phyloP scores from a whole-genome alignment of 2,888 invertebrate genomes.

The Gastracanthus pulcherrimus region DNA sequence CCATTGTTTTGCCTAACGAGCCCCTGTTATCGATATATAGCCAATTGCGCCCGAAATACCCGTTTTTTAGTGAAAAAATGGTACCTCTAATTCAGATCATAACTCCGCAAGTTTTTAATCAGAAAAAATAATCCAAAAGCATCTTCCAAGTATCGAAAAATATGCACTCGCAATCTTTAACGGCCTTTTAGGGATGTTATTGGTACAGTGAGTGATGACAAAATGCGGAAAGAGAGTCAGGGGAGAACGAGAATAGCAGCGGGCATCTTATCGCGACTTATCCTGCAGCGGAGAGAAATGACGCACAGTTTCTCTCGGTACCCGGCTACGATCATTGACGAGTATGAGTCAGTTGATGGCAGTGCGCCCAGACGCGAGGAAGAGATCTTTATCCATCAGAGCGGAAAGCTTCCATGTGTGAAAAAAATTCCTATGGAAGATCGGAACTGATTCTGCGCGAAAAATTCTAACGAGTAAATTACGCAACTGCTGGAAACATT shows the following conservation, averaged over 20 bases:
- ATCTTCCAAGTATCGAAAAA: no score
- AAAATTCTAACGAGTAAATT: neutral
- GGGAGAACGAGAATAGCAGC: slow-evolving; percentile 2
- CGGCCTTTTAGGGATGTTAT: neutral
- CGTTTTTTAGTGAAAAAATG: no score
- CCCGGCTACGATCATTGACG: neutral
- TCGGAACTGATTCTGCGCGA: neutral
- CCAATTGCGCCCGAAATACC: no score
- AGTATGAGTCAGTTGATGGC: neutral
- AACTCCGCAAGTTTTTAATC: no score
- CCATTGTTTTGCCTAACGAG: no score
- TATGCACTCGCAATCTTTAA: no score
- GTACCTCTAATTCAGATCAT: no score
- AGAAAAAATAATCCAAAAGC: no score
- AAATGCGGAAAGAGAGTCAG: slow-evolving; percentile 30
- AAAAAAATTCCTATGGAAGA: neutral
- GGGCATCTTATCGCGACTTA: slow-evolving; percentile 26
- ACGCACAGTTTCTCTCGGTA: slow-evolving; percentile 8
- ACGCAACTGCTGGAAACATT: neutral
- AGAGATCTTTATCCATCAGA: neutral
- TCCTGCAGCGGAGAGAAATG: slow-evolving; percentile 1
- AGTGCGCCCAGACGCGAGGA: neutral
- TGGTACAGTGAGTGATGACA: neutral
- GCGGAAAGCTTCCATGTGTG: neutral
- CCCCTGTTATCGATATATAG: no score